Percentiles rank a stretch among this genome's conserved stretches.
These are phyloP conservation scores for Neodon shergylaensis DNA, from an alignment of 2,113 vertebrate species.

Conservation along the genomic window DNA sequence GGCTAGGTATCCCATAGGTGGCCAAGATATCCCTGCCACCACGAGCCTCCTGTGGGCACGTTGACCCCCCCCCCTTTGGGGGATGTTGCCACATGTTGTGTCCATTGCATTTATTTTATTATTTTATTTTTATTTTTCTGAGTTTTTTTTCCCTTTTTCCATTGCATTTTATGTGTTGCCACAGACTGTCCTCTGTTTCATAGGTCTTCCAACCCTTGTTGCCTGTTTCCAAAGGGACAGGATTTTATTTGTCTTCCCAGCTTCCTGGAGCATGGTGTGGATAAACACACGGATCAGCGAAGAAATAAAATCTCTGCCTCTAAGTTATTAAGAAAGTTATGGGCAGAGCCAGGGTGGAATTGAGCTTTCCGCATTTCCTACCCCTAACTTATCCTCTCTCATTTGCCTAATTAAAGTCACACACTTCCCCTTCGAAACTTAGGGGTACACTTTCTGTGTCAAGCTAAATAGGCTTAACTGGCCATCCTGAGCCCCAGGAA, in stretches of 20 bases:
- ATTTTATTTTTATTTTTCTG: too few relatives aligned
- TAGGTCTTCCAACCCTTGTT: slow-evolving; percentile 2
- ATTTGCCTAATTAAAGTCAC: not conserved
- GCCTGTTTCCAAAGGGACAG: not conserved
- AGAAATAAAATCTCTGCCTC: slow-evolving; percentile 7
- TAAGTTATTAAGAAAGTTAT: slow-evolving; percentile 32
- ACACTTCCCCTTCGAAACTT: not conserved
- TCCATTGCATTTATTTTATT: not conserved
- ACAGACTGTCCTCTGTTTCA: not conserved
- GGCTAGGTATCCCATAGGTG: too few relatives aligned
- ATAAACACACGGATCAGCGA: not conserved
- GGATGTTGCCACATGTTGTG: not conserved
- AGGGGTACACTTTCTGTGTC: not conserved
- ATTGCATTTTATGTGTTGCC: not conserved
- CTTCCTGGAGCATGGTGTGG: not conserved
- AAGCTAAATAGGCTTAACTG: slow-evolving; percentile 9
- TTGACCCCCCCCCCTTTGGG: not conserved
- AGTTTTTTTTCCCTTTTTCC: not conserved
- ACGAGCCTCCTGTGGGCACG: not conserved
- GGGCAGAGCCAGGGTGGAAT: not conserved
- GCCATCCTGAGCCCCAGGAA: not conserved
- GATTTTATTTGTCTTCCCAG: slow-evolving; percentile 17
- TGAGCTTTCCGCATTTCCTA: not conserved
- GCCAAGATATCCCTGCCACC: not conserved
- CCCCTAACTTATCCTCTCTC: not conserved